Base-by-base conservation (phyloP, 2,888 invertebrate genomes). In the Apamea anceps region DNA sequence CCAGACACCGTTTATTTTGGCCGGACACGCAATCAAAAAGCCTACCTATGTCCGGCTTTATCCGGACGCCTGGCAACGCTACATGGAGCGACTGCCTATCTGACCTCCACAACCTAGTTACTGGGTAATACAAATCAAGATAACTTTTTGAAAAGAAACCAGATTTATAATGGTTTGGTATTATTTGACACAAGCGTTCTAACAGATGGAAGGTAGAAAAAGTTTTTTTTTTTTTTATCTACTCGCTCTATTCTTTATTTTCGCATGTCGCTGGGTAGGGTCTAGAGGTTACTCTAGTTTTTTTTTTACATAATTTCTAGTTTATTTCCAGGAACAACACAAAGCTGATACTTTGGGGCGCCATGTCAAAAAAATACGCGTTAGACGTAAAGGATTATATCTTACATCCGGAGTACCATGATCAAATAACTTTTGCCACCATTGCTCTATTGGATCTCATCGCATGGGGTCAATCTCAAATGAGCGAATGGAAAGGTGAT, bases 301-400 rank as follows among this genome's bases (percentile, higher is more conserved):
- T 66, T 48, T 68, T 48, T 68, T 68, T 1, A 3, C 10, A 21
- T 70, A 25, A 10, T 28, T 37, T 57, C 18, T 62, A n/a, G 0
- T 42, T 60, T 5, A 1, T 60, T 79, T 78, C 7, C 81, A 94
- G 95, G 54, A 95, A 95, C 89, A 94, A 93, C 77, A 95, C 95
- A 1, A 91, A 92, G 54, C 91, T 95, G 73, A 91, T 95, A n/a
- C 57, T 93, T 28, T 96, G 95, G 95, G 85, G 89, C 48, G 87
- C 84, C 32, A 79, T 80, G 0, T 78, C 72, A 0, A 8, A 82
- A 0, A 94, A 94, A 80, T 92, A 89, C 74, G 90, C 90, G 0
- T 1, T 95, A 66, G 92, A 92, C 0, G 90, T 95, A 4, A 85
- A 79, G 10, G 93, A 94, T 72, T 95, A 94, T 85, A 83, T 92